Conservation (phyloP, 2,113 vertebrate genomes). For the Ornithorhynchus anatinus region DNA sequence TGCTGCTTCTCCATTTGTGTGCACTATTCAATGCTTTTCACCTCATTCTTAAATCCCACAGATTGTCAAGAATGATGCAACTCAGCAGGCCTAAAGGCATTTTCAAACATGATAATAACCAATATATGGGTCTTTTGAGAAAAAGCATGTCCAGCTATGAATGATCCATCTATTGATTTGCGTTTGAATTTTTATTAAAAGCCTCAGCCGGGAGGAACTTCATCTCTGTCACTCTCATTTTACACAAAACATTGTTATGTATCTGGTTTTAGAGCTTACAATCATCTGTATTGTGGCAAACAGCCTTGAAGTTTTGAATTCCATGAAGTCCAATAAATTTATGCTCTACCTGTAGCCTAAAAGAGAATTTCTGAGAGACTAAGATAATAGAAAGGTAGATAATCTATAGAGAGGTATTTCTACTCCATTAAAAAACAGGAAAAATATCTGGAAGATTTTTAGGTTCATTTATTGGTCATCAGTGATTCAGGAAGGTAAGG, state of each 20-base stretch:
- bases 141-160: background rate
- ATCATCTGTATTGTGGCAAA: constrained; percentile 16
- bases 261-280: background rate
- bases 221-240: background rate
- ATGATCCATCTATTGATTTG: background rate
- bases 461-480: no score
- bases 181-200: background rate
- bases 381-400: no score
- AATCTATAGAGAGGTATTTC: no score
- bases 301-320: background rate
- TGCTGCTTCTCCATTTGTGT: background rate
- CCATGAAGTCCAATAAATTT: no score
- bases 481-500: no score
- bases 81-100: background rate
- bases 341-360: no score
- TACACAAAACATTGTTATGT: constrained; percentile 8
- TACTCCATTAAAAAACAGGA: no score
- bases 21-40: background rate
- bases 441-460: no score
- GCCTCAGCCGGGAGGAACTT: background rate
- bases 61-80: background rate
- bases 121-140: background rate
- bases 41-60: constrained; percentile 2
- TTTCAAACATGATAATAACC: background rate
- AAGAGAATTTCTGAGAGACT: no score